Evolutionary conservation across 2,888 invertebrate genomes (phyloP), one percentile per base, ranked within the genome.

Genomic region (Uloborus plumipes): DNA sequence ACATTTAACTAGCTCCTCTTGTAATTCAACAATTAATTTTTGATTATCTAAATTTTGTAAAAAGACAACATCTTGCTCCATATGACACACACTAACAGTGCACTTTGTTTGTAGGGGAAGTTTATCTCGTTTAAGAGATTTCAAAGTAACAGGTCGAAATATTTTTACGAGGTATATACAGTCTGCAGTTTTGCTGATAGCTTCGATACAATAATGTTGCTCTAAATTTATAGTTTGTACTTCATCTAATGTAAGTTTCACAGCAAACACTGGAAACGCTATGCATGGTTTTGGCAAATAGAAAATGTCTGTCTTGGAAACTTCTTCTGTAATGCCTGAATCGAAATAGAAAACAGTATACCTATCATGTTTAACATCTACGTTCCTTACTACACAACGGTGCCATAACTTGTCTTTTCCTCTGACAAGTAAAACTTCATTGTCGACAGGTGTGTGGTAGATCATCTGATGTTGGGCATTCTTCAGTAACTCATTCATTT

Each of bases 341-440:
- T 78, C 78, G 49, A 78, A 16, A 51, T 65, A 50, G 20, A 13
- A 71, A 20, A 78, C 49, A 49, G 47, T 70, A 51, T 53, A 70
- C 13, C 3, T n/a, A 13, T 58, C 61, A 55, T 31, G 18, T 47
- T 22, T 47, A 53, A 39, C 53, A 55, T 64, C 26, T 13, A 47
- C 31, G 7, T 14, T 31, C 13, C 18, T 64, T 14, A 78, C 14
- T n/a, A 55, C 65, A n/a, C 71, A 55, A 3, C 78, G 65, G 14
- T 26, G 18, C 71, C 50, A 72, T n/a, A n/a, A 15, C 11, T 58
- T 49, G 18, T 78, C 66, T 18, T 67, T 16, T 62, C 59, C 20
- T 20, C 59, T 72, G 2, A 71, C 71, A 49, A 78, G 31, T 9
- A 78, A 31, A 11, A 78, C 59, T 78, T 78, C 78, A 31, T 58